Percentiles rank a stretch among this genome's conserved stretches.
Evolutionary conservation across 1,140 invertebrate species (phyloP).

Genomic region (Drosophila grimshawi): DNA sequence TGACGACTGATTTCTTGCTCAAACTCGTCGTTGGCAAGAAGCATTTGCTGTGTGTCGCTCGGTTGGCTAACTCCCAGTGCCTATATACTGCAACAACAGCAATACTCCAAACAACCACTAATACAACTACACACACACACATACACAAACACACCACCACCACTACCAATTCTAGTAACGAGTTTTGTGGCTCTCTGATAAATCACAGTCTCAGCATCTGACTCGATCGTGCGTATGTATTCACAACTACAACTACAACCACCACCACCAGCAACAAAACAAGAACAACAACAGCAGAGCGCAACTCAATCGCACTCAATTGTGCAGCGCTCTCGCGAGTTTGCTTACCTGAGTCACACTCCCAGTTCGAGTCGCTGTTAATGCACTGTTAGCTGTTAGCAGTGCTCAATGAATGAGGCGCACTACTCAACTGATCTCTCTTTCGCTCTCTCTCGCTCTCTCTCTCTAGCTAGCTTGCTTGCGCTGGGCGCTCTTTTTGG

Average conservation of each 20-base stretch:
- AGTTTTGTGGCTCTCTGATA: constrained; percentile 62
- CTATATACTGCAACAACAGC: constrained; percentile 48
- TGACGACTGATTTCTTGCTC: constrained; percentile 80
- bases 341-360: constrained; percentile 32
- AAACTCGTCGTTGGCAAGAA: constrained; percentile 74
- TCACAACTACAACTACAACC: constrained; percentile 19
- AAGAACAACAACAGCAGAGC: constrained; percentile 24
- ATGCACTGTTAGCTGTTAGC: constrained; percentile 43
- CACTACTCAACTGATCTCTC: constrained; percentile 17
- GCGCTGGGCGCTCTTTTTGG: constrained; percentile 12
- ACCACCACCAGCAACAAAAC: background rate
- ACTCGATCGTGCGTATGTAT: constrained; percentile 29
- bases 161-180: constrained; percentile 21
- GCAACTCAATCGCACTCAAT: constrained; percentile 45
- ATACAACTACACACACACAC: constrained; percentile 33
- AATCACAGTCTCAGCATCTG: constrained; percentile 52
- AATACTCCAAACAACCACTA: constrained; percentile 10
- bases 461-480: constrained; percentile 1
- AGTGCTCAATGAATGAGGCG: constrained; percentile 28
- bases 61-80: constrained; percentile 55
- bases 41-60: constrained; percentile 71
- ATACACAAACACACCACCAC: constrained; percentile 32
- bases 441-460: constrained; percentile 10
- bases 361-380: constrained; percentile 48
- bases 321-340: constrained; percentile 22